phyloP scores from a whole-genome alignment of 2,888 invertebrate genomes.

The Linyphia triangularis region DNA sequence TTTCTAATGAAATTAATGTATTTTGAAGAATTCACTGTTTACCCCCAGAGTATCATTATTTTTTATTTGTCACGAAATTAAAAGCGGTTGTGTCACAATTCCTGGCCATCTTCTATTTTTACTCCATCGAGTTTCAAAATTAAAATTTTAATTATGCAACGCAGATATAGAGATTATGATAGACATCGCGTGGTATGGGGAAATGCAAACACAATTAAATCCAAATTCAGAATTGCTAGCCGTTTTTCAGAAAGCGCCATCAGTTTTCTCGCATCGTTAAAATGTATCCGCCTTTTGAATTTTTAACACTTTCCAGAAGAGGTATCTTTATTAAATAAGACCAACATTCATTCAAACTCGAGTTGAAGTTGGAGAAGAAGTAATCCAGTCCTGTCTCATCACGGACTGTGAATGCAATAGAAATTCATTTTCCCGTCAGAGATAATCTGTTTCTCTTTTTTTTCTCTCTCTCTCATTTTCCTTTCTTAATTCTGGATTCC shows the following conservation, averaged over 20 bases:
- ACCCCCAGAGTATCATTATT: too few species aligned
- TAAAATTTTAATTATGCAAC: neutral
- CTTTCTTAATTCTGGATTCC: neutral
- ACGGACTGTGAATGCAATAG: constrained; percentile 12
- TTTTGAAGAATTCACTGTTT: too few species aligned
- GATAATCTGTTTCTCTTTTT: constrained; percentile 48
- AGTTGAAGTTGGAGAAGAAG: constrained; percentile 16
- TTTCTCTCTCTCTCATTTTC: constrained; percentile 7
- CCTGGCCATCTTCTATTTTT: too few species aligned
- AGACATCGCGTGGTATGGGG: neutral
- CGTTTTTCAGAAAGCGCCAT: constrained; percentile 7
- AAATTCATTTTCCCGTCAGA: constrained; percentile 26
- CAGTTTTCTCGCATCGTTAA: constrained; percentile 45
- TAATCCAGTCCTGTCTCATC: constrained; percentile 2
- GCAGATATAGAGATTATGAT: neutral
- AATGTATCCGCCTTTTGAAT: constrained; percentile 42
- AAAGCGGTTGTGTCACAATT: too few species aligned
- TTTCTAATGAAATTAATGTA: too few species aligned
- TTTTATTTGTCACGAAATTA: too few species aligned
- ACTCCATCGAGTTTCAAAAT: neutral
- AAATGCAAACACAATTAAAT: neutral
- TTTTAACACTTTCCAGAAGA: constrained; percentile 37
- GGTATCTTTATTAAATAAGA: constrained; percentile 47
- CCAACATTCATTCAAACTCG: constrained; percentile 19
- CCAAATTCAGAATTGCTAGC: neutral